A percentile compares a stretch with the other conserved stretches of the same genome.
Evolutionary conservation across 2,113 vertebrate genomes (phyloP).

Genomic region (Piaya cayana): DNA sequence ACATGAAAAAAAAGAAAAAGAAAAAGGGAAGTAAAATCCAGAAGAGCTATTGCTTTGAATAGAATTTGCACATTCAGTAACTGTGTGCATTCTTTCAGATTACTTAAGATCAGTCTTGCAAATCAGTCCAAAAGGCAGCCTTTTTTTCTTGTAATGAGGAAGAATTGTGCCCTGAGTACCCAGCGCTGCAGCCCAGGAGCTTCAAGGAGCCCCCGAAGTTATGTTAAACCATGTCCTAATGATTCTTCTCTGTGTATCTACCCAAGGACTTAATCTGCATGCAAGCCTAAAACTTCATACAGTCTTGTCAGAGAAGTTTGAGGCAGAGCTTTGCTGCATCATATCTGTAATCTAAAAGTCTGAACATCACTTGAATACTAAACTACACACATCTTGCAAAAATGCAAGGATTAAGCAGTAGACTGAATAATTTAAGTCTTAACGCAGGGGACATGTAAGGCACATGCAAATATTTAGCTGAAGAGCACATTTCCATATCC

Average conservation of each 20-base stretch:
- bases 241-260: neutral
- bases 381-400: neutral
- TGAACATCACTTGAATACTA: slow-evolving; percentile 12
- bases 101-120: neutral
- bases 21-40: neutral
- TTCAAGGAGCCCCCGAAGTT: neutral
- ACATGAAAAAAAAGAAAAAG: neutral
- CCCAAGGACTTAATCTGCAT: neutral
- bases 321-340: neutral
- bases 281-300: neutral
- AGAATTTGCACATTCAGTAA: neutral
- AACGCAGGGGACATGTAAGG: neutral
- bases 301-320: neutral
- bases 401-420: neutral
- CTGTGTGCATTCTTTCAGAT: neutral
- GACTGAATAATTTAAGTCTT: neutral
- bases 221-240: rapidly evolving
- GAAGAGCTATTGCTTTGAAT: neutral
- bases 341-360: slow-evolving; percentile 1
- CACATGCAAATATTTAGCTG: slow-evolving; percentile 21
- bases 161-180: neutral
- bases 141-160: neutral
- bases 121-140: neutral
- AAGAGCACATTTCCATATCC: slow-evolving; percentile 15
- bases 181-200: neutral